Evolutionary conservation across 2,797 vertebrate species (phyloP).

Genomic region (Bucorvus abyssinicus): DNA sequence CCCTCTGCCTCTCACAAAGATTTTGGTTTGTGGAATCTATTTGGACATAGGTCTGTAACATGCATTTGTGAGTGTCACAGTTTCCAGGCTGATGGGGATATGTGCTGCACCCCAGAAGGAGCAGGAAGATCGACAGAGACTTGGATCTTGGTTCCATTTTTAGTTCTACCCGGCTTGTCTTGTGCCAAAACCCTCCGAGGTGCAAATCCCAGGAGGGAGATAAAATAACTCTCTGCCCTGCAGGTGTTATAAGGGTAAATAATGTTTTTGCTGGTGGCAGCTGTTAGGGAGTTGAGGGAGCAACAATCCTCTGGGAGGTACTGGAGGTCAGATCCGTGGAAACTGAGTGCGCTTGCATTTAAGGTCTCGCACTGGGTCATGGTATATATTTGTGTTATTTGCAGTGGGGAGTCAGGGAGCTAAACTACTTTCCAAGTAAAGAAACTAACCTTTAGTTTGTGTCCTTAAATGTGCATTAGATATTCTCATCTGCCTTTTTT

Average conservation of each 20-base stretch:
- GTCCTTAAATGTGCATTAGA: not conserved
- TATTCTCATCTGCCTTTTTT: not conserved
- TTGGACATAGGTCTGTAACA: not conserved
- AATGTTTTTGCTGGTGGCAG: slow-evolving; percentile 14
- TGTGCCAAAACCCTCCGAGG: not conserved
- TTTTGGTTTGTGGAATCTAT: not conserved
- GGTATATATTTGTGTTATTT: not conserved
- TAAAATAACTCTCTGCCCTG: not conserved
- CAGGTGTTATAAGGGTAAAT: slow-evolving; percentile 40
- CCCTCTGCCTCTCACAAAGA: not conserved
- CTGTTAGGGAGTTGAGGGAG: not conserved
- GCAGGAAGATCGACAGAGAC: not conserved
- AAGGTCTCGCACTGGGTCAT: not conserved
- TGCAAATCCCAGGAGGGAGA: slow-evolving; percentile 35
- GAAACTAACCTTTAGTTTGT: not conserved
- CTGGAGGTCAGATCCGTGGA: not conserved
- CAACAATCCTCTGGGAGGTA: not conserved
- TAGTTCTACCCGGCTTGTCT: not conserved
- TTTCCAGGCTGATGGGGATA: not conserved
- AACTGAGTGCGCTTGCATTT: not conserved
- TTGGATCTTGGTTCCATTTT: slow-evolving; percentile 33
- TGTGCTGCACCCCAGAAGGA: not conserved
- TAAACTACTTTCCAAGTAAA: not conserved
- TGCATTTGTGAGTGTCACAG: accelerated
- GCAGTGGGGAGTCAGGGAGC: not conserved